These are phyloP conservation scores for Gambusia yucatana DNA, from an alignment of 2,797 vertebrate genomes.

Conservation along the genomic window DNA sequence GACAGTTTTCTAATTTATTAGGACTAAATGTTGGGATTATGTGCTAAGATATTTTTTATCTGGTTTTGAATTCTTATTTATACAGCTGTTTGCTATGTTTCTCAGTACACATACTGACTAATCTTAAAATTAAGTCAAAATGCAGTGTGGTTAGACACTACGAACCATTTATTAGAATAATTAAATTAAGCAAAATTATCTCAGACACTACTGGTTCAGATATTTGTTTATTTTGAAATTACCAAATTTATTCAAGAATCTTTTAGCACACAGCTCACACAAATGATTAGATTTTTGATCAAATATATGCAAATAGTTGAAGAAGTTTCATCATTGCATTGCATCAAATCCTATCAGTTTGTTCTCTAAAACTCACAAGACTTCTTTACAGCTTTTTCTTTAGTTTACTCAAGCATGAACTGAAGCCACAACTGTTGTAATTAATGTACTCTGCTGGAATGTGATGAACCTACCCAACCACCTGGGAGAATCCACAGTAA, in stretches of 20 bases:
- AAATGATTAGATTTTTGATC: background rate
- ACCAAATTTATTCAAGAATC: background rate
- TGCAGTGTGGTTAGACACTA: background rate
- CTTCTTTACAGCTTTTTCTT: background rate
- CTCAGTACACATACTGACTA: background rate
- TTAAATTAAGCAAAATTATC: background rate
- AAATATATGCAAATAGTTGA: background rate
- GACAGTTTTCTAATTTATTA: background rate
- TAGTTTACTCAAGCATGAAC: conserved; percentile 5
- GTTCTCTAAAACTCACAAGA: background rate
- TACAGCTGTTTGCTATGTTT: background rate
- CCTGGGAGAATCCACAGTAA: conserved; percentile 24
- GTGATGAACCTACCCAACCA: conserved; percentile 42
- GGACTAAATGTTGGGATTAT: background rate
- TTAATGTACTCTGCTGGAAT: conserved; percentile 49
- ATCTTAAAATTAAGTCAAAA: background rate
- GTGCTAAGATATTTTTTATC: background rate
- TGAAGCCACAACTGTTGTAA: conserved; percentile 15
- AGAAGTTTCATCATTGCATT: background rate
- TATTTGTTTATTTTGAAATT: background rate
- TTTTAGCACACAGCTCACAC: background rate
- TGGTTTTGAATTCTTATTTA: background rate
- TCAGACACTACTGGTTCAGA: background rate
- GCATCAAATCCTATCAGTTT: background rate
- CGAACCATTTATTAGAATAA: background rate